Evolutionary conservation across 2,113 vertebrate species (phyloP).

Genomic region (Ailuropoda melanoleuca): DNA sequence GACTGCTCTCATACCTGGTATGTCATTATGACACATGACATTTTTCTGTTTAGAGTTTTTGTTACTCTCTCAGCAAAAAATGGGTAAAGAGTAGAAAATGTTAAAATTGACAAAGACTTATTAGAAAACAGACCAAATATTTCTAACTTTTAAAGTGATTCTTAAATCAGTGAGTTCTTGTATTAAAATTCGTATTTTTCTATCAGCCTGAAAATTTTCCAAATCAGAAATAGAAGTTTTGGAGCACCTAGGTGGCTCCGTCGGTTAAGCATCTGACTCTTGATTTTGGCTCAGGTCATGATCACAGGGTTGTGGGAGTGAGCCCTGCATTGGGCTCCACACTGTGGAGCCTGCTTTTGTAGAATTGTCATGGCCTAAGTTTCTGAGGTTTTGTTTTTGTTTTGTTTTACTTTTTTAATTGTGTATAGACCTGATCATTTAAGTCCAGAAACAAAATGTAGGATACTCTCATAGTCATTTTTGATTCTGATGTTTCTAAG

Average conservation of each 20-base stretch:
- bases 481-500: slow-evolving; percentile 43
- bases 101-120: not conserved
- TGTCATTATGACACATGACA: not conserved
- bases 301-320: too few species aligned
- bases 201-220: not conserved
- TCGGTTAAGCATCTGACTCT: not conserved
- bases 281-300: not conserved
- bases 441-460: slow-evolving; percentile 44
- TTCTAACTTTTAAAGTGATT: slow-evolving; percentile 33
- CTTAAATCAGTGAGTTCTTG: slow-evolving; percentile 30
- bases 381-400: slow-evolving; percentile 32
- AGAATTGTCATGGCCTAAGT: not conserved
- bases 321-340: not conserved
- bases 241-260: not conserved
- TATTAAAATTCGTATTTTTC: slow-evolving; percentile 43
- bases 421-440: slow-evolving; percentile 35
- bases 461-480: not conserved
- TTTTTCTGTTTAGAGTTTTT: slow-evolving; percentile 20
- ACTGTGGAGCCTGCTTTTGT: not conserved
- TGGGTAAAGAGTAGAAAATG: slow-evolving; percentile 3
- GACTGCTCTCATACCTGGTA: not conserved
- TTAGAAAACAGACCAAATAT: slow-evolving; percentile 17
- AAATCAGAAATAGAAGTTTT: not conserved
- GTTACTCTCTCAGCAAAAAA: slow-evolving; percentile 27
- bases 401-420: slow-evolving; percentile 20